Conservation (phyloP, 1,140 invertebrate species). For the Pissodes strobi region DNA sequence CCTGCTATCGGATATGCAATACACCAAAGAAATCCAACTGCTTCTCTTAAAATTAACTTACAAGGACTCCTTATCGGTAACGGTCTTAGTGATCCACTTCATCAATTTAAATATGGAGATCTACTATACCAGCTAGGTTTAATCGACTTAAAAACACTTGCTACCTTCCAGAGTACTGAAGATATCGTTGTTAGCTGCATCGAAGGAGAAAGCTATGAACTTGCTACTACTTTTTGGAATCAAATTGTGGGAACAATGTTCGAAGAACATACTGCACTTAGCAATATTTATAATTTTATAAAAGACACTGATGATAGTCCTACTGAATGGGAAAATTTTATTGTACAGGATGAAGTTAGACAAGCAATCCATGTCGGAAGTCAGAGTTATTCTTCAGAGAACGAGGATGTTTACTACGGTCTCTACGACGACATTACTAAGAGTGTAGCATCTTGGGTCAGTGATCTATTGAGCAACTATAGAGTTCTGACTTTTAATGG, state of each 20-base stretch:
- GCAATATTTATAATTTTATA: conserved; percentile 61
- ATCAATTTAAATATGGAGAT: conserved; percentile 59
- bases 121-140: conserved; percentile 77
- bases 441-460: conserved; percentile 75
- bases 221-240: conserved; percentile 67
- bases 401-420: conserved; percentile 66
- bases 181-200: conserved; percentile 57
- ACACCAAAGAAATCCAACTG: conserved; percentile 65
- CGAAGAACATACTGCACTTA: conserved; percentile 67
- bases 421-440: conserved; percentile 81
- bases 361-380: conserved; percentile 59
- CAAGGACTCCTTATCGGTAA: conserved; percentile 81
- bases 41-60: conserved; percentile 66
- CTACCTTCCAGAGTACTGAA: conserved; percentile 6
- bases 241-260: conserved; percentile 60
- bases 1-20: conserved; percentile 74
- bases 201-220: conserved; percentile 60
- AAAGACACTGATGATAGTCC: conserved; percentile 55
- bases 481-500: conserved; percentile 77
- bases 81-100: conserved; percentile 76
- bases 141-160: conserved; percentile 65
- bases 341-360: conserved; percentile 62
- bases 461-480: conserved; percentile 69
- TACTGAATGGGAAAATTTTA: conserved; percentile 60
- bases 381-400: conserved; percentile 57